Percentiles rank a stretch among this genome's conserved stretches.
phyloP scores from a whole-genome alignment of 2,888 invertebrate species.

The Miltochrista miniata region DNA sequence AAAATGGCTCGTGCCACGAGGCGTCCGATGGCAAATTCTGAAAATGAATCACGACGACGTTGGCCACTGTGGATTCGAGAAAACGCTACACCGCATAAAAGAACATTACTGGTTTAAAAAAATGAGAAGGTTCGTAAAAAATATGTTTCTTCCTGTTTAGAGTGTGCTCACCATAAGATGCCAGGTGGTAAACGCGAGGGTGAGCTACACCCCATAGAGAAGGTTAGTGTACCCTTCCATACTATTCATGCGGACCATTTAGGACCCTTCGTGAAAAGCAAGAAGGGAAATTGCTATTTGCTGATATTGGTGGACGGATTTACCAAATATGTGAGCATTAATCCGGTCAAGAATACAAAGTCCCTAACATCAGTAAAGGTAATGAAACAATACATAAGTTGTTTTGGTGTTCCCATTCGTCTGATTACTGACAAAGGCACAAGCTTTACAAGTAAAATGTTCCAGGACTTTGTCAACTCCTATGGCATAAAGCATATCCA shows the following conservation, averaged over 20 bases:
- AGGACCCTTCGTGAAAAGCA: slow-evolving; percentile 22
- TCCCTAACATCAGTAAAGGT: not conserved
- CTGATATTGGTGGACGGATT: slow-evolving; percentile 11
- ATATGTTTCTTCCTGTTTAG: slow-evolving; percentile 3
- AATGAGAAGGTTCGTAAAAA: slow-evolving; percentile 9
- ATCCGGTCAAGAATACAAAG: slow-evolving; percentile 4
- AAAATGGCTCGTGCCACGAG: slow-evolving; percentile 34
- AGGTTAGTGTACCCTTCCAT: slow-evolving; percentile 26
- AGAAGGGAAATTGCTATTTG: slow-evolving; percentile 8
- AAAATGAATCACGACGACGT: slow-evolving; percentile 30
- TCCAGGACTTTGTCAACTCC: not conserved
- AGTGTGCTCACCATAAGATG: slow-evolving; percentile 4
- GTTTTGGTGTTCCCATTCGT: slow-evolving; percentile 7
- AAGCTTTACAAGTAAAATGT: slow-evolving; percentile 7
- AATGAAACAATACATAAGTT: not conserved
- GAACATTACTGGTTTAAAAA: slow-evolving; percentile 6
- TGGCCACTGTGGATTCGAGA: slow-evolving; percentile 30
- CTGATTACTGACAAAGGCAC: slow-evolving; percentile 11
- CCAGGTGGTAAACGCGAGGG: slow-evolving; percentile 22
- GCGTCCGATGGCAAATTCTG: slow-evolving; percentile 20
- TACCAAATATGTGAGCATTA: slow-evolving; percentile 8
- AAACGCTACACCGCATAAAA: slow-evolving; percentile 11
- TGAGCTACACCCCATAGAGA: slow-evolving; percentile 28
- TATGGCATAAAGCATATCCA: slow-evolving; percentile 11
- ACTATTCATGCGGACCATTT: slow-evolving; percentile 36